Evolutionary conservation across 1,140 invertebrate species (phyloP).

Genomic region (Bemisia tabaci): DNA sequence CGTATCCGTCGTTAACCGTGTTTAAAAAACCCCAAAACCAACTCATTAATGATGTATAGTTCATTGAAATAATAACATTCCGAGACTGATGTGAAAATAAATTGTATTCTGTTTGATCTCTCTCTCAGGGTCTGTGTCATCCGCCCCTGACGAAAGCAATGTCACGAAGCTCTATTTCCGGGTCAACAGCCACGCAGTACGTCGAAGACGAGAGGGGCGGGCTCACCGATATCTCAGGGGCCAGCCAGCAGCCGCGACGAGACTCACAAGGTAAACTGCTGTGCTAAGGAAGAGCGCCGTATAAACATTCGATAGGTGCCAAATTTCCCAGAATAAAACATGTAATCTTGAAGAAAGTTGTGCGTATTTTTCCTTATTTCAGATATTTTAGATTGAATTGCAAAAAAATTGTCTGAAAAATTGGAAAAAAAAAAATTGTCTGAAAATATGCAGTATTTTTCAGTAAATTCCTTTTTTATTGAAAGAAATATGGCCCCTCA

Average conservation of each 20-base stretch:
- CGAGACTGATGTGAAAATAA: too few relatives aligned
- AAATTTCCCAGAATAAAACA: constrained; percentile 2
- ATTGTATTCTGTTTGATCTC: too few relatives aligned
- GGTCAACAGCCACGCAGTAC: constrained; percentile 23
- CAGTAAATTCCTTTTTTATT: too few relatives aligned
- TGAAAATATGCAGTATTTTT: constrained; percentile 1
- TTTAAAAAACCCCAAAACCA: too few relatives aligned
- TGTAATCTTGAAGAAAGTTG: background rate
- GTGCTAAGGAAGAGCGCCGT: too few relatives aligned
- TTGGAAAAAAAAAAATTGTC: background rate
- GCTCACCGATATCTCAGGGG: constrained; percentile 1
- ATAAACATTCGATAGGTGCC: too few relatives aligned
- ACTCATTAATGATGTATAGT: too few relatives aligned
- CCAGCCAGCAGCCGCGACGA: constrained; percentile 19
- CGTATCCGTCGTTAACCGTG: too few relatives aligned
- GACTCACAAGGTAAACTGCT: constrained; percentile 32
- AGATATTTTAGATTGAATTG: background rate
- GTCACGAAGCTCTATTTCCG: constrained; percentile 33
- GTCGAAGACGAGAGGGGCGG: constrained; percentile 5
- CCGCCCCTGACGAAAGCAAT: constrained; percentile 32
- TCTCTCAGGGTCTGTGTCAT: constrained; percentile 21
- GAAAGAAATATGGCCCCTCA: too few relatives aligned
- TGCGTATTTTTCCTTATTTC: background rate
- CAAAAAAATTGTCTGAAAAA: background rate
- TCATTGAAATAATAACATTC: too few relatives aligned